Percentiles rank a stretch among this genome's conserved stretches.
Evolutionary conservation across 2,113 vertebrate species (phyloP).

Genomic region (Arvicanthis niloticus): DNA sequence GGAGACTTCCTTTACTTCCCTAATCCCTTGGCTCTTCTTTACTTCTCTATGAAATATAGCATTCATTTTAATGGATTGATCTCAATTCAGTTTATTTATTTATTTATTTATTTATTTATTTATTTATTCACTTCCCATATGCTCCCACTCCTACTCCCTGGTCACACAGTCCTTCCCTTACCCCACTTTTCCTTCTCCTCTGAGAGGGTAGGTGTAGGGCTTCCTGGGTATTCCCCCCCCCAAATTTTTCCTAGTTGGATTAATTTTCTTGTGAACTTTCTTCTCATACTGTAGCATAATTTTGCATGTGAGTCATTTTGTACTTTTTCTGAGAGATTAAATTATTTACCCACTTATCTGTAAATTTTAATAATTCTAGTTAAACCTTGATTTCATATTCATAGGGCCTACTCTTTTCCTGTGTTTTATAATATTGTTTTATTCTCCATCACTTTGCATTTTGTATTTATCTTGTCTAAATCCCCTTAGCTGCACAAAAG

Average conservation of each 20-base stretch:
- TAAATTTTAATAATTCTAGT: neutral
- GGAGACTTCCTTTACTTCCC: neutral
- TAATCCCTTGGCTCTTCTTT: too few species aligned
- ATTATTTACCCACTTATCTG: neutral
- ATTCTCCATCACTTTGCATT: neutral
- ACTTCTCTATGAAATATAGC: neutral
- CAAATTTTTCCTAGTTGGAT: neutral
- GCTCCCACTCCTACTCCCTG: too few species aligned
- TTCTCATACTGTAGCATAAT: too few species aligned
- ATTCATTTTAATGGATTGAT: neutral
- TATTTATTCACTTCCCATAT: too few species aligned
- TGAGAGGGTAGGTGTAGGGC: too few species aligned
- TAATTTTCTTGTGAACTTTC: neutral
- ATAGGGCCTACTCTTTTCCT: neutral
- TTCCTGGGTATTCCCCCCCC: too few species aligned
- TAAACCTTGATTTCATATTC: neutral
- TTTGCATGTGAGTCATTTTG: neutral
- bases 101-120: neutral
- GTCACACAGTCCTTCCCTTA: too few species aligned
- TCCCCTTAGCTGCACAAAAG: neutral
- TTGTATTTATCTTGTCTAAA: neutral
- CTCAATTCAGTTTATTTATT: neutral
- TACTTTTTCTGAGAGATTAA: neutral
- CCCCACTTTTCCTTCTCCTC: too few species aligned
- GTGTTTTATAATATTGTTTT: neutral